Evolutionary conservation across 2,888 invertebrate genomes (phyloP), one percentile per base, ranked within the genome.

Genomic region (Latrodectus hesperus): DNA sequence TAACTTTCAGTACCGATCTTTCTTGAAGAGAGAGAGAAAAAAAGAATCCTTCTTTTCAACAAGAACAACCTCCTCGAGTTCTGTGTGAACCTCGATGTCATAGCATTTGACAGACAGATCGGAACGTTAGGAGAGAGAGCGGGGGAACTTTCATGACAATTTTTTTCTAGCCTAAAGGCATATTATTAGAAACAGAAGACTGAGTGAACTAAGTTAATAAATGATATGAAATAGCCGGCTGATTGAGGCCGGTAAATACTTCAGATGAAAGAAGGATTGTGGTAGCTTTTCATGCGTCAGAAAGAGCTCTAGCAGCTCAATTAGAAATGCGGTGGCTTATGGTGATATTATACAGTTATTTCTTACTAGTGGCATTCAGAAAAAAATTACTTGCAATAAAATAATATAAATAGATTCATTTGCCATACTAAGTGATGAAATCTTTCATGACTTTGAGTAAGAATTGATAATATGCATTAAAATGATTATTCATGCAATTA

Each of bases 141-240:
- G 38, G 65, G 72, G 38, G 53, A 65, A 82, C 1, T 6, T 10
- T 60, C 10, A 26, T 72, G 10, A 65, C 75, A 17, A 52, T 22
- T n/a, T 49, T 14, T 55, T 65, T 16, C 55, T 52, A 60, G 17
- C 81, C 65, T 17, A 49, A 68, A 73, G 75, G 51, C 67, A 65
- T 87, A 87, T 81, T 81, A 81, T 81, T 87, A 87, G 86, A 76
- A 79, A 78, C 78, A 51, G 70, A 26, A 22, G 26, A 68, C 67
- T 26, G 67, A 12, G 70, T 38, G 65, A 74, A 16, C 5, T 9
- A n/a, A 72, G 17, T n/a, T 68, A 78, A 87, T 87, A 81, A 81
- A 81, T 76, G 77, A 55, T 76, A 81, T 73, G 81, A 72, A 81
- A 75, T 67, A 68, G 79, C 67, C 65, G 71, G 72, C 72, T 87